Percentiles rank a stretch among this genome's conserved stretches.
These are phyloP conservation scores for Cynodonichthys magdalenae DNA, from an alignment of 2,797 vertebrate species.

Conservation along the genomic window DNA sequence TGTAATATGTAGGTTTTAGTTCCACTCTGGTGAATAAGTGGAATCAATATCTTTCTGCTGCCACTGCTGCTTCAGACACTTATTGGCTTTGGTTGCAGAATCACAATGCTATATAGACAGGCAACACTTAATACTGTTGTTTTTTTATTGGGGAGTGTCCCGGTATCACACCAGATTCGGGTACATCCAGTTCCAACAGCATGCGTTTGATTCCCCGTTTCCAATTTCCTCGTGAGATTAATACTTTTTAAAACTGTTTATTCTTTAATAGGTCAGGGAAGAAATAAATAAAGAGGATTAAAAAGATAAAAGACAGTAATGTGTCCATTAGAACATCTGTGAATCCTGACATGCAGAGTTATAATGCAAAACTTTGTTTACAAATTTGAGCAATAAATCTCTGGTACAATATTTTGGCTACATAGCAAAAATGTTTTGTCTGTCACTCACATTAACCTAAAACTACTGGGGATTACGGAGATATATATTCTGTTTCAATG, in stretches of 20 bases:
- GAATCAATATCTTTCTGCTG: constrained; percentile 77
- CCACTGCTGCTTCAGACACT: constrained; percentile 72
- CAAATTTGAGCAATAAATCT: constrained; percentile 14
- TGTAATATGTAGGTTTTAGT: constrained; percentile 82
- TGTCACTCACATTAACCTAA: constrained; percentile 30
- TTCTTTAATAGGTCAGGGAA: background rate
- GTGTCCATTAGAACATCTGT: constrained; percentile 2
- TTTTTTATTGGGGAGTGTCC: constrained; percentile 53
- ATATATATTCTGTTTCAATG: constrained; percentile 34
- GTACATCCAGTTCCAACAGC: constrained; percentile 36
- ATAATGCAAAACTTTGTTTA: constrained; percentile 15
- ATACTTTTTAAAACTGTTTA: constrained; percentile 2
- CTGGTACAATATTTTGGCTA: constrained; percentile 10
- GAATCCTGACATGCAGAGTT: background rate
- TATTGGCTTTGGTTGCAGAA: constrained; percentile 76
- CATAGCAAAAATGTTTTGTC: background rate
- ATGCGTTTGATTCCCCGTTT: constrained; percentile 3
- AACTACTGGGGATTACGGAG: constrained; percentile 40
- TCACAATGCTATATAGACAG: constrained; percentile 75
- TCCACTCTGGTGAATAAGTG: constrained; percentile 79
- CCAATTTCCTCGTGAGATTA: background rate
- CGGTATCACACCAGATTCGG: constrained; percentile 44
- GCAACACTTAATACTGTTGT: constrained; percentile 69
- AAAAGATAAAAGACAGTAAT: background rate
- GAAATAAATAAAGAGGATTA: background rate